Evolutionary conservation across 37 sponge, comb jelly and placozoan genomes (phyloP).

Genomic region (Halichondria panicea): DNA sequence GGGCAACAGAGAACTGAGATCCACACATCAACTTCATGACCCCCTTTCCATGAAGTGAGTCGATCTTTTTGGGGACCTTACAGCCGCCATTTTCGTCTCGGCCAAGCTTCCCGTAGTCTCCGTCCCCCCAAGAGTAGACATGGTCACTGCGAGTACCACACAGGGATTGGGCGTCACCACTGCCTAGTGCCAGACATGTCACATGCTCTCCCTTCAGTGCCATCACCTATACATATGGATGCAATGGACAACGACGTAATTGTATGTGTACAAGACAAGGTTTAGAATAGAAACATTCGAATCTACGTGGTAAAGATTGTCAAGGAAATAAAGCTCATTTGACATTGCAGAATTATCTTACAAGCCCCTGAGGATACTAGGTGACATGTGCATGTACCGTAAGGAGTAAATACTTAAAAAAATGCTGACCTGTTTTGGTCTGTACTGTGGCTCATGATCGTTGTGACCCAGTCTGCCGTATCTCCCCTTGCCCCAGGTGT

Average conservation of each 20-base stretch:
- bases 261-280: neutral
- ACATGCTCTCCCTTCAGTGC: constrained; percentile 71
- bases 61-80: constrained; percentile 84
- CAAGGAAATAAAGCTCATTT: too few relatives aligned
- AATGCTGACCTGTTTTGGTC: constrained; percentile 81
- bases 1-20: constrained; percentile 96
- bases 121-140: constrained; percentile 97
- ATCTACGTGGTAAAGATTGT: too few relatives aligned
- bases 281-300: too few relatives aligned
- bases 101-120: constrained; percentile 97
- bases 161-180: constrained; percentile 95
- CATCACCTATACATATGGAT: constrained; percentile 44
- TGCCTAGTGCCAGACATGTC: constrained; percentile 85
- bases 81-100: constrained; percentile 92
- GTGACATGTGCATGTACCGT: neutral
- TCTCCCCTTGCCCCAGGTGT: constrained; percentile 98
- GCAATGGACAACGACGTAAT: neutral
- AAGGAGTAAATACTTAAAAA: neutral
- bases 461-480: constrained; percentile 97
- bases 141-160: constrained; percentile 58
- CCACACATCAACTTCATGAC: constrained; percentile 87
- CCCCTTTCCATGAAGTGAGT: constrained; percentile 57
- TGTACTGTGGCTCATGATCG: constrained; percentile 84
- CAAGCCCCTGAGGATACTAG: neutral
- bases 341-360: too few relatives aligned